These are phyloP conservation scores for Spicauda simplicius DNA, from an alignment of 2,888 invertebrate genomes.

Conservation along the genomic window DNA sequence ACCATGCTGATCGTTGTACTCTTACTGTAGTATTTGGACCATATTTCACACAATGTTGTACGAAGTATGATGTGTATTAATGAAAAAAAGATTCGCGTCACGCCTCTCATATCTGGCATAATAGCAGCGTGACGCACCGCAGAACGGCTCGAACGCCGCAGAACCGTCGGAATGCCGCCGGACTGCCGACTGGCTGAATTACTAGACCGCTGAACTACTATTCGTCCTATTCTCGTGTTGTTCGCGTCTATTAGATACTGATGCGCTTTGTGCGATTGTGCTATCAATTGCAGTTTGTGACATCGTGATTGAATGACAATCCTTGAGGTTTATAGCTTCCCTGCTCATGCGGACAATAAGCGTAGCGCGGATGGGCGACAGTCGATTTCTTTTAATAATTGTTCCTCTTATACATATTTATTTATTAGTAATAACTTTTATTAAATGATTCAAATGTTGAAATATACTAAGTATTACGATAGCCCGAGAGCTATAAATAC, in stretches of 20 bases:
- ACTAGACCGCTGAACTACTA: no score
- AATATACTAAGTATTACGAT: not conserved
- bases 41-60: not conserved
- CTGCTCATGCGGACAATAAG: not conserved
- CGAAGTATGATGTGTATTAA: not conserved
- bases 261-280: conserved; percentile 10
- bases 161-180: not conserved
- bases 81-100: conserved; percentile 1
- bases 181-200: no score
- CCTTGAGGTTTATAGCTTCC: not conserved
- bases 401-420: not conserved
- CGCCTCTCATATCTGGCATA: not conserved
- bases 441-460: not conserved
- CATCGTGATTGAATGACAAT: not conserved
- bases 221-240: conserved; percentile 2
- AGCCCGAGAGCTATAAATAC: not conserved
- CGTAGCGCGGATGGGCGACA: not conserved
- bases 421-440: not conserved
- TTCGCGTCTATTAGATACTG: not conserved
- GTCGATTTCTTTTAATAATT: not conserved
- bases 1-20: not conserved
- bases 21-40: not conserved
- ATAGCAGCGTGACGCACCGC: not conserved
- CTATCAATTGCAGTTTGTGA: conserved; percentile 5
- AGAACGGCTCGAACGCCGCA: no score